Base-by-base conservation (phyloP, 2,113 vertebrate species). In the Chloebia gouldiae region DNA sequence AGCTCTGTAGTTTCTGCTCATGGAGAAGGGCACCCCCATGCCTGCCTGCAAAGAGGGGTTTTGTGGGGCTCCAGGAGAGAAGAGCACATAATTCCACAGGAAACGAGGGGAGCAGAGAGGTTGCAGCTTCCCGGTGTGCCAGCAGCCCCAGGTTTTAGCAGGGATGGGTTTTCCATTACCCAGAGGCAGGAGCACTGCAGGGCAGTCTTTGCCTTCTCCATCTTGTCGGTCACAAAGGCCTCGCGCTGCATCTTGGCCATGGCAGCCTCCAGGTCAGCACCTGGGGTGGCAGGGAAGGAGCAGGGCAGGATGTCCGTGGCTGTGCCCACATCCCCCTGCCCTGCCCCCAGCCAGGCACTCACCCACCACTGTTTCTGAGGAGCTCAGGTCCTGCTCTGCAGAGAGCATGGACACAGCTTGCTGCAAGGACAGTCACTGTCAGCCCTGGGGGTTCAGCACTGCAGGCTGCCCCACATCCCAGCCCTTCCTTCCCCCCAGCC, bases 301-400 rank as follows among this genome's bases (percentile, higher is more conserved):
- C 22, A 65, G 22, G 17, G 50, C 30, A n/a, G 64, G 64, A 23
- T 27, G 56, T 2, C 45, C 2, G 5, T 0, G 8, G 25, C 54
- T 50, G 33, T 6, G 4, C 53, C 45, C 13, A 0, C 8, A 0
- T 25, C 23, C 69, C 53, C 28, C 72, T 0, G 0, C 72, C 37
- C 21, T 25, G 35, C 8, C 17, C 49, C 14, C 14, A 1, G 4
- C 22, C 57, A 42, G 24, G 59, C 49, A 88, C 94, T 94, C 63
- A 95, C 92, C 76, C 12, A 2, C 1, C 23, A 8, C 1, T 1
- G 2, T 0, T 0, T 95, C 89, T 0, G 61, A 81, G 24, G 86
- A 66, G 86, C 86, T 73, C 19, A 8, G 39, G 2, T 37, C 60
- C 1, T 81, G 69, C 10, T 88, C 77, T 15, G 69, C 28, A 2